Evolutionary conservation across 2,888 invertebrate species (phyloP), one percentile per base, ranked within the genome.

Genomic region (Lithodes maja): DNA sequence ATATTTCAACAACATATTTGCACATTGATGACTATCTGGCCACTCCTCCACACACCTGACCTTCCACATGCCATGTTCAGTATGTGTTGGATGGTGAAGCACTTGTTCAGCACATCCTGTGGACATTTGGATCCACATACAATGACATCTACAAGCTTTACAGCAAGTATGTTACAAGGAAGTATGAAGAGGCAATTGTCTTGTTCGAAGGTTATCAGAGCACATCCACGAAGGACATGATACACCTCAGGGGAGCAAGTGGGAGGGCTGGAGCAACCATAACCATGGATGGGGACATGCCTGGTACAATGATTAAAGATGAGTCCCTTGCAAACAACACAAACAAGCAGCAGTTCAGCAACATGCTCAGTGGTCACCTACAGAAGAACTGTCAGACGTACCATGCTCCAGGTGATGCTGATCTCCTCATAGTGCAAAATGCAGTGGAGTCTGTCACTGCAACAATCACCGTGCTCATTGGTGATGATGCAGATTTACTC

Each of bases 101-200:
- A 33, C 33, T 33, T 33, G 33, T 33, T 33, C 68, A 61, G 54
- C 54, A 53, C 52, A 54, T 54, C 80, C 54, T n/a, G 78, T 53
- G 80, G 80, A 17, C 80, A 80, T 15, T 7, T 68, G 68, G 68
- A 68, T 68, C 68, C 68, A 68, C 68, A 68, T 68, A 68, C 7
- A 68, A 68, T 7, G 68, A 68, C 68, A 68, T 33, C 33, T 33
- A 68, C 9, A 68, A 68, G 68, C 68, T 68, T 7, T 68, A 68
- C 68, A 33, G 33, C 33, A 33, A 33, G 33, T 33, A 33, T 33
- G 33, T 33, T 33, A 33, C 33, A 33, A 33, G 33, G 33, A 33
- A 33, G 33, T 33, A 33, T 33, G 33, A 33, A 33, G 33, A 33
- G 33, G 33, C 33, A 33, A 33, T 33, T 33, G 33, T 33, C 33